phyloP scores from a whole-genome alignment of 1,140 invertebrate species.

The Trachymyrmex cornetzi region DNA sequence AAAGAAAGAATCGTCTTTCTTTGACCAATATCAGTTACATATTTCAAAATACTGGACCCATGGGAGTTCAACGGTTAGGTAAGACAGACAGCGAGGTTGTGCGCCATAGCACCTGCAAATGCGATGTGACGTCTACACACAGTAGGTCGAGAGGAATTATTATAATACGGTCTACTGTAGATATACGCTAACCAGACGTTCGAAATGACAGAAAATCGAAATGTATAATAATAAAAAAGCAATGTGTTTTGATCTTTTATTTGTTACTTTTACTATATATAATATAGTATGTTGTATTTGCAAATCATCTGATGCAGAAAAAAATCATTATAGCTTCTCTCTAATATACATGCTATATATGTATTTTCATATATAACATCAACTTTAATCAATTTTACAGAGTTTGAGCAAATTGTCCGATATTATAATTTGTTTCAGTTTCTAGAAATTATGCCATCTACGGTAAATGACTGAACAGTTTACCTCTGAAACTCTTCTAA shows the following conservation, averaged over 20 bases:
- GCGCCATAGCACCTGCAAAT: slow-evolving; percentile 74
- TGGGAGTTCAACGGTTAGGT: slow-evolving; percentile 79
- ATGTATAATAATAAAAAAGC: neutral
- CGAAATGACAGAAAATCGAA: neutral
- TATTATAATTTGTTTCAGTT: neutral
- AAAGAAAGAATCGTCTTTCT: slow-evolving; percentile 78
- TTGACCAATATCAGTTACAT: slow-evolving; percentile 82
- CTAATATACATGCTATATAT: neutral
- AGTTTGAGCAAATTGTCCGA: neutral
- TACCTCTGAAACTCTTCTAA: neutral
- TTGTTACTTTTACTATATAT: slow-evolving; percentile 8
- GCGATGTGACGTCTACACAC: slow-evolving; percentile 80
- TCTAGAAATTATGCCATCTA: slow-evolving; percentile 69
- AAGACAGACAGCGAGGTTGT: slow-evolving; percentile 75
- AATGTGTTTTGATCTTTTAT: neutral
- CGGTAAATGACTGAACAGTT: neutral
- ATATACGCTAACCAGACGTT: slow-evolving; percentile 9
- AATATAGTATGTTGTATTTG: neutral
- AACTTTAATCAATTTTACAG: neutral
- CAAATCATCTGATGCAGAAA: neutral
- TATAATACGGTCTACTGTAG: slow-evolving; percentile 58
- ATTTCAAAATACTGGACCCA: slow-evolving; percentile 82
- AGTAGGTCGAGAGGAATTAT: slow-evolving; percentile 69
- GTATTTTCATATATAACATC: neutral
- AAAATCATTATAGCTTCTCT: neutral